Conservation (phyloP, 2,888 invertebrate species). For the Eueremaeus valkanovi region DNA sequence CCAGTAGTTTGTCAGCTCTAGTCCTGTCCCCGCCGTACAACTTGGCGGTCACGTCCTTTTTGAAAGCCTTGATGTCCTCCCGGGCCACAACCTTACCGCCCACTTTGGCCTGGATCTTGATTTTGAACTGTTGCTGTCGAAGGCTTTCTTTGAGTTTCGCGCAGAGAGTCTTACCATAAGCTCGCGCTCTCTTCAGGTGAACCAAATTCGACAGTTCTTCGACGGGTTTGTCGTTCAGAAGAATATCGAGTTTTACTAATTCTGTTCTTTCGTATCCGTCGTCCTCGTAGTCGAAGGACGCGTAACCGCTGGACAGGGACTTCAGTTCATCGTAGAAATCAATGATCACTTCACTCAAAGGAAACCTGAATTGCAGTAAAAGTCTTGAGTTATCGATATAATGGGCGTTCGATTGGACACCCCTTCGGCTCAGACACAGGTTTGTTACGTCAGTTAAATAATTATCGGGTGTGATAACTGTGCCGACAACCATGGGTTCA, state of each 20-base stretch:
- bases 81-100: conserved; percentile 74
- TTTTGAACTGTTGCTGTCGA: conserved; percentile 76
- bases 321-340: conserved; percentile 93
- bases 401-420: conserved; percentile 63
- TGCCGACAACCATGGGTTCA: conserved; percentile 83
- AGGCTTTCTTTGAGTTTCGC: conserved; percentile 74
- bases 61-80: conserved; percentile 76
- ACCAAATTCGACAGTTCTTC: conserved; percentile 81
- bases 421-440: conserved; percentile 62
- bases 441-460: conserved; percentile 50
- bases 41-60: conserved; percentile 91
- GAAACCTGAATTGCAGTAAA: conserved; percentile 75
- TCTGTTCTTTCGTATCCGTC: conserved; percentile 70
- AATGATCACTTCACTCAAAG: conserved; percentile 85
- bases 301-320: conserved; percentile 85
- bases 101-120: conserved; percentile 79
- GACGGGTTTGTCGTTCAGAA: conserved; percentile 72
- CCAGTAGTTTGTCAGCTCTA: conserved; percentile 79
- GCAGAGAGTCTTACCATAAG: conserved; percentile 65
- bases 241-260: conserved; percentile 70
- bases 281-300: conserved; percentile 87
- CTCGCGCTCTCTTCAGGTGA: conserved; percentile 65
- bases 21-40: conserved; percentile 89
- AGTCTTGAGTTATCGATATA: conserved; percentile 78
- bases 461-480: conserved; percentile 75